Evolutionary conservation across 2,113 vertebrate genomes (phyloP), one percentile per base, ranked within the genome.

Genomic region (Falco punctatus): DNA sequence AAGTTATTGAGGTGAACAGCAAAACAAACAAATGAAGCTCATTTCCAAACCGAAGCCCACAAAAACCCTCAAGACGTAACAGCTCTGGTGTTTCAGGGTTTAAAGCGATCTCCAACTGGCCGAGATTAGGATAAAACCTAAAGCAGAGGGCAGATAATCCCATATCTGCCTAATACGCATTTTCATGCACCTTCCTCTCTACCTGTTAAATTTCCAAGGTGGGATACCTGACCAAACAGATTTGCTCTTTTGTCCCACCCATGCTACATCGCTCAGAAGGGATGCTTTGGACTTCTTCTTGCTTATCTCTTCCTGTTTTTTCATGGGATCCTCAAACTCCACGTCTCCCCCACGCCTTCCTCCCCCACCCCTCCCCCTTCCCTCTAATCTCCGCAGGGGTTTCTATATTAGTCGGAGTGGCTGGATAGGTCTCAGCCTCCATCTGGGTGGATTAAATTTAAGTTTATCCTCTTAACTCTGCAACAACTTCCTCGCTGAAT

Each of bases 401-500:
- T 94, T 85, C 90, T 81, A 91, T 97, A 97, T 97, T 96, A 93
- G 66, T 79, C 96, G 52, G 94, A 96, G 94, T 72, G 81, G 88
- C 94, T 49, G 30, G 58, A 65, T 81, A 79, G 86, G 78, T 95
- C 88, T 81, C 95, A 82, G 85, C 87, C 79, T 96, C 97, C 97
- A 96, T 98, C 94, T 97, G 97, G 72, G 85, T 51, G 26, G 69
- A 94, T 94, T 98, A 96, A 96, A 96, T 33, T 90, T 92, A 65
- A 38, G 38, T 38, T 38, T 38, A 98, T 97, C 97, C 96, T 96
- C 97, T 98, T 98, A 98, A 80, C 69, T 91, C 90, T 77, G 65
- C 58, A 64, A 92, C 74, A 79, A 58, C 88, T 96, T 91, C 92
- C 67, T 66, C 40, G 18, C 40, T 4, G 74, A 84, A 91, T 74